Evolutionary conservation across 2,113 vertebrate species (phyloP).

Genomic region (Lota lota): DNA sequence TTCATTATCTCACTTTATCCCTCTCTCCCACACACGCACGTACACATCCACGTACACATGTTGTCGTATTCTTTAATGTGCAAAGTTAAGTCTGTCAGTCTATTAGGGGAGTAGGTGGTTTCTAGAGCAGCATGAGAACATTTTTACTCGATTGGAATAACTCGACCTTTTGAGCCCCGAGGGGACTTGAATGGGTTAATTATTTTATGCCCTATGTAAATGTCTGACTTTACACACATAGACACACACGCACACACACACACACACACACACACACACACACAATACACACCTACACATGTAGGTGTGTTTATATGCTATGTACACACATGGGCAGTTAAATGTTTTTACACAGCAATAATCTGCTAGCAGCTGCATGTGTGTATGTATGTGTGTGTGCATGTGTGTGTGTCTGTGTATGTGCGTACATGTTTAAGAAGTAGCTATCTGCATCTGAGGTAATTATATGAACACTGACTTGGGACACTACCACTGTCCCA

Average conservation of each 20-base stretch:
- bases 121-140: no score
- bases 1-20: background rate
- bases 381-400: constrained; percentile 1
- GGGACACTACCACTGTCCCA: constrained; percentile 14
- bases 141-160: no score
- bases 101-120: no score
- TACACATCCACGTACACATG: background rate
- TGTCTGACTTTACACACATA: background rate
- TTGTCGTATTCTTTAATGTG: no score
- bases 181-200: no score
- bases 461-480: constrained; percentile 12
- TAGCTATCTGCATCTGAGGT: constrained; percentile 29
- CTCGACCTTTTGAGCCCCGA: no score
- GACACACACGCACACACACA: background rate
- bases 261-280: constrained; percentile 1
- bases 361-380: background rate
- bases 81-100: no score
- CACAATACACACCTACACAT: background rate
- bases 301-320: background rate
- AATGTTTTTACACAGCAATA: background rate
- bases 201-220: no score
- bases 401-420: background rate
- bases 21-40: background rate
- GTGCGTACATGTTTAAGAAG: background rate
- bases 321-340: constrained; percentile 9